Evolutionary conservation across 2,888 invertebrate species (phyloP).

Genomic region (Latrodectus hesperus): DNA sequence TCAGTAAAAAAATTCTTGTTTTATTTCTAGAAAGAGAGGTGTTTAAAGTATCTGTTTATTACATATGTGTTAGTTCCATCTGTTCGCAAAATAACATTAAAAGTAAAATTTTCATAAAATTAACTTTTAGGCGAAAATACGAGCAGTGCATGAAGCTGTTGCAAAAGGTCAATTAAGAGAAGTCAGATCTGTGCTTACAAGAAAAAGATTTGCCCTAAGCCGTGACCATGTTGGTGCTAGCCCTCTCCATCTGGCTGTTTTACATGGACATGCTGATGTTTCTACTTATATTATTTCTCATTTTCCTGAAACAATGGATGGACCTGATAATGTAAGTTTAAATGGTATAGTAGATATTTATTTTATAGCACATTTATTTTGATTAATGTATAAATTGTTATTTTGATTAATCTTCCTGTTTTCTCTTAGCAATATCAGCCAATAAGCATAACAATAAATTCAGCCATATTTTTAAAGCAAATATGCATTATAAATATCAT

Average conservation of each 20-base stretch:
- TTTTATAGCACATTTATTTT: too few relatives aligned
- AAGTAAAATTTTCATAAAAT: neutral
- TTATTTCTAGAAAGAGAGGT: too few relatives aligned
- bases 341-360: neutral
- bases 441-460: too few relatives aligned
- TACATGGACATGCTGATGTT: conserved; percentile 85
- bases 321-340: conserved; percentile 74
- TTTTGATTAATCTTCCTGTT: too few relatives aligned
- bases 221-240: conserved; percentile 88
- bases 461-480: too few relatives aligned
- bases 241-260: conserved; percentile 92
- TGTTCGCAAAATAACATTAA: neutral
- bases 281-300: conserved; percentile 83
- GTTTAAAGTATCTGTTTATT: too few relatives aligned
- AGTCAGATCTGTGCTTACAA: conserved; percentile 79
- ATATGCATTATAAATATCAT: too few relatives aligned
- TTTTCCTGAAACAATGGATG: conserved; percentile 90
- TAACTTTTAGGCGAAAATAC: conserved; percentile 83
- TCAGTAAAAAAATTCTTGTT: too few relatives aligned
- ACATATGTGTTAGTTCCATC: too few relatives aligned
- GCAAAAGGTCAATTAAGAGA: conserved; percentile 81
- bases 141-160: conserved; percentile 86
- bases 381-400: too few relatives aligned
- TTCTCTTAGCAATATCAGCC: too few relatives aligned
- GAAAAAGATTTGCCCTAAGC: conserved; percentile 77